A percentile compares a stretch with the other conserved stretches of the same genome.
Evolutionary conservation across 53 echinoderm and acorn worm genomes (phyloP).

Genomic region (Hippasteria phrygiana): DNA sequence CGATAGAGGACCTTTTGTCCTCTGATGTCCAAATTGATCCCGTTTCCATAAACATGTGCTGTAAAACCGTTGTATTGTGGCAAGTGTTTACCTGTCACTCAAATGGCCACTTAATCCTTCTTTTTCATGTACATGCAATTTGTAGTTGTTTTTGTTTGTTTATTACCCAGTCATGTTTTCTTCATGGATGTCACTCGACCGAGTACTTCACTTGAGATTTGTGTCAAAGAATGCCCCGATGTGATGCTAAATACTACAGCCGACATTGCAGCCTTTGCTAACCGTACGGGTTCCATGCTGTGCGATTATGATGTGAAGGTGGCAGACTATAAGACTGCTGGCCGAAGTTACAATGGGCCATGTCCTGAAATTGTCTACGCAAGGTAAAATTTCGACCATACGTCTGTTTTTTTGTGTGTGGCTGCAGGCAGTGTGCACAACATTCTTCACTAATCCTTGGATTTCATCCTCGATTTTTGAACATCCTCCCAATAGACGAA

Average conservation of each 20-base stretch:
- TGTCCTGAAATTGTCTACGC: slow-evolving; percentile 71
- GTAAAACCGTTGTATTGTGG: too few relatives aligned
- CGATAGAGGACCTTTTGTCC: too few relatives aligned
- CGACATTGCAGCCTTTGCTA: slow-evolving; percentile 73
- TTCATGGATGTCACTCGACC: slow-evolving; percentile 91
- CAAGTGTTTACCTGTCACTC: too few relatives aligned
- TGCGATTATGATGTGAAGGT: slow-evolving; percentile 74
- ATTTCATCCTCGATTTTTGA: too few relatives aligned
- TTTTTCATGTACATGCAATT: not conserved
- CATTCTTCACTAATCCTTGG: too few relatives aligned
- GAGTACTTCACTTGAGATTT: slow-evolving; percentile 79
- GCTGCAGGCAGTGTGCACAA: too few relatives aligned
- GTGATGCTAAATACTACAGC: slow-evolving; percentile 58
- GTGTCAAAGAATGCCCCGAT: slow-evolving; percentile 87
- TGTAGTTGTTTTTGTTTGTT: not conserved
- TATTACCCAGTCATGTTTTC: slow-evolving; percentile 76
- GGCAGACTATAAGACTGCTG: slow-evolving; percentile 60
- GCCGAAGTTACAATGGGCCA: slow-evolving; percentile 67
- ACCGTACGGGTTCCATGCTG: slow-evolving; percentile 70
- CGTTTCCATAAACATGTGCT: too few relatives aligned
- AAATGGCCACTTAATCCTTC: too few relatives aligned
- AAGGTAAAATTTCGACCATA: slow-evolving; percentile 64
- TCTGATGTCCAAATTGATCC: too few relatives aligned
- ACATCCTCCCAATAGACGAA: too few relatives aligned
- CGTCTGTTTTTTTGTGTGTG: not conserved